These are phyloP conservation scores for Pseudomugil gertrudae DNA, from an alignment of 2,797 vertebrate species.

Conservation along the genomic window DNA sequence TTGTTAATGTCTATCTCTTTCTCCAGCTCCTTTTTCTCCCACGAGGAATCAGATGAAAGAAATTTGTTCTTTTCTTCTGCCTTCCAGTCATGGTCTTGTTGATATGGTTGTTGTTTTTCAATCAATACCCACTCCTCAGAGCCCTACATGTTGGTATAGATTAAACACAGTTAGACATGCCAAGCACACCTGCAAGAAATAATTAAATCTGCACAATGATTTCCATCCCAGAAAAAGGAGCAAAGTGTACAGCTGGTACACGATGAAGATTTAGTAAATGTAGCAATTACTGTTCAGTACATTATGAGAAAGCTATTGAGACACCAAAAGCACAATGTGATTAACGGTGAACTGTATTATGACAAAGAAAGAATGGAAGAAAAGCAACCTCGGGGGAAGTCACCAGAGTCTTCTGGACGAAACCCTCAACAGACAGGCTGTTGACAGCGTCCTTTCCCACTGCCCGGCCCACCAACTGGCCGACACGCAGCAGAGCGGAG, in stretches of 20 bases:
- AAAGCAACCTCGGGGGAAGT: slow-evolving; percentile 94
- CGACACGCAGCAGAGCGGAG: slow-evolving; percentile 64
- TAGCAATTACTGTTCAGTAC: slow-evolving; percentile 15
- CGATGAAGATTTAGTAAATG: slow-evolving; percentile 11
- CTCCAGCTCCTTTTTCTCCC: slow-evolving; percentile 74
- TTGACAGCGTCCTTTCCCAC: slow-evolving; percentile 88
- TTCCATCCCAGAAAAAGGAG: slow-evolving; percentile 31
- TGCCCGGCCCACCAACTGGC: slow-evolving; percentile 87
- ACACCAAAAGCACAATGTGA: slow-evolving; percentile 29
- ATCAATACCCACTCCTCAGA: slow-evolving; percentile 99
- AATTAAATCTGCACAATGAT: slow-evolving; percentile 49
- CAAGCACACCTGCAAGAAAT: slow-evolving; percentile 55
- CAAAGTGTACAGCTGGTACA: slow-evolving; percentile 10
- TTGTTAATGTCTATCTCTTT: slow-evolving; percentile 69
- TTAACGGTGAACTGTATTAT: slow-evolving; percentile 10
- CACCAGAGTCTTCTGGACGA: slow-evolving; percentile 94
- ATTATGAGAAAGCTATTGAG: slow-evolving; percentile 10
- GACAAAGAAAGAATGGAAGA: slow-evolving; percentile 56
- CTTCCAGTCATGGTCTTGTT: slow-evolving; percentile 80
- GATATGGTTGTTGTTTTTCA: slow-evolving; percentile 91
- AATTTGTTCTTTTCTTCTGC: slow-evolving; percentile 77
- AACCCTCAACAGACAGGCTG: slow-evolving; percentile 90
- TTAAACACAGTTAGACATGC: slow-evolving; percentile 93
- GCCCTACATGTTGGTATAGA: slow-evolving; percentile 97
- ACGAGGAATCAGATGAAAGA: slow-evolving; percentile 61